phyloP scores from a whole-genome alignment of 2,797 vertebrate genomes.

The Peromyscus melanophrys region DNA sequence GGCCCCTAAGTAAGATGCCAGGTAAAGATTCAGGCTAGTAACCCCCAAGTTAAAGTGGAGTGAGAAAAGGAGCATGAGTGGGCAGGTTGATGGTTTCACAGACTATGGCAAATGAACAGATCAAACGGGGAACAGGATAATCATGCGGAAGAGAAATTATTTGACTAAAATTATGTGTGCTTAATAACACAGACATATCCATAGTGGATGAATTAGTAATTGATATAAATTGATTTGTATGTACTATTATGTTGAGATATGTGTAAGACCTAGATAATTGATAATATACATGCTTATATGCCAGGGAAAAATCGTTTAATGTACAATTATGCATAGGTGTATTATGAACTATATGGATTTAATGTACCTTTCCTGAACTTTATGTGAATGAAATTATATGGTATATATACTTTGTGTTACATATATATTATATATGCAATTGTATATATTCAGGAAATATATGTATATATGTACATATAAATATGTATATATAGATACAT shows the following conservation, averaged over 20 bases:
- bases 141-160: background rate
- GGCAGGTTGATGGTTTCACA: background rate
- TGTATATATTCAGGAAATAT: too few relatives aligned
- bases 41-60: background rate
- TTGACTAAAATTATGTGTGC: background rate
- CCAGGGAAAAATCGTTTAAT: background rate
- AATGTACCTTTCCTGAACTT: background rate
- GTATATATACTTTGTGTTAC: background rate
- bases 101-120: background rate
- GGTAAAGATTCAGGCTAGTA: background rate
- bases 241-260: background rate
- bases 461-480: too few relatives aligned
- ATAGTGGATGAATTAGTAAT: background rate
- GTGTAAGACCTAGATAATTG: background rate
- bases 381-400: background rate
- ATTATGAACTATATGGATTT: background rate
- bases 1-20: background rate
- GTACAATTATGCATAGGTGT: background rate
- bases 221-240: background rate
- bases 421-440: background rate
- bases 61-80: background rate
- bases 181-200: background rate
- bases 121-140: background rate
- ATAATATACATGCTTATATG: background rate
- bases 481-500: too few relatives aligned